Evolutionary conservation across 2,797 vertebrate species (phyloP), one percentile per base, ranked within the genome.

Genomic region (Eospalax fontanierii): DNA sequence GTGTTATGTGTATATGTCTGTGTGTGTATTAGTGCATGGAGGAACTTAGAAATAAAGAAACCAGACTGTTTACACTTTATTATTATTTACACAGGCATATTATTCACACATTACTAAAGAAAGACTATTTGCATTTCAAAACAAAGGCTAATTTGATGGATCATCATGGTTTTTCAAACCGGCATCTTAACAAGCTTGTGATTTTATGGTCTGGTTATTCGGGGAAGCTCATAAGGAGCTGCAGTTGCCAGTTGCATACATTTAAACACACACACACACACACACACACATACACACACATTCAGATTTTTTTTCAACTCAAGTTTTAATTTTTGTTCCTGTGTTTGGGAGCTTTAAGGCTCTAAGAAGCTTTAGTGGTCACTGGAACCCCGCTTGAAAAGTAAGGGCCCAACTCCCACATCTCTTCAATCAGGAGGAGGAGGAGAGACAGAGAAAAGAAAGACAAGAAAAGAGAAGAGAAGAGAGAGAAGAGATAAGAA

Each of bases 11-110:
- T 46, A 6, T 81, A 26, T 46, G 33, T 79, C 9, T 71, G 65
- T 68, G 79, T 85, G 46, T n/a, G 24, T 61, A 26, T 24, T 2
- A 70, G n/a, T 30, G 6, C n/a, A 38, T 75, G 59, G 21, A 84
- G n/a, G n/a, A 38, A 54, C 76, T n/a, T n/a, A 78, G 43, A 50
- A 89, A 97, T 96, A 97, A 97, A 86, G 98, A 97, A 71, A 81
- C 21, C 10, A 91, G 12, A 28, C 86, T 97, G 97, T 97, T 98
- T 98, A 96, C 91, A 88, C 91, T 97, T 98, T 97, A 97, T 98
- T 97, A 96, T 98, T 97, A 97, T 98, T 98, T 98, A 97, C 93
- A 90, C 87, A 75, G 94, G 95, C 95, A 93, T 93, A 90, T 96
- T 97, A 96, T 95, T 97, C 96, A 94, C 96, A 70, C 65, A 33